Conservation (phyloP, 2,797 vertebrate genomes). For the Choloepus didactylus region DNA sequence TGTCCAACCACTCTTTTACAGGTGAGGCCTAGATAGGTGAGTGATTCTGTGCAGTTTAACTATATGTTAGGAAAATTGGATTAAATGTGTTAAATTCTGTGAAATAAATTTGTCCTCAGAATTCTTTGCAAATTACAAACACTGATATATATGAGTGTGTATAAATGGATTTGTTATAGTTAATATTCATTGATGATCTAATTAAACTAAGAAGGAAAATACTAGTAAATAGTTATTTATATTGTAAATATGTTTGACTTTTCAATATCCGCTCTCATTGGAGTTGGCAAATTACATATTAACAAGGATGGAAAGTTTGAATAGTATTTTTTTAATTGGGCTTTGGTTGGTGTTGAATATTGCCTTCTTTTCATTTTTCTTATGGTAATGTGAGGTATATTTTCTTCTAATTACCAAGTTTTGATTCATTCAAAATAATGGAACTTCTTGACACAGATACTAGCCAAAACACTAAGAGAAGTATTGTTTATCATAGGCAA, state of each 20-base stretch:
- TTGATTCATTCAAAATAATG: constrained; percentile 61
- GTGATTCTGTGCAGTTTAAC: constrained; percentile 15
- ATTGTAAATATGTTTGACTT: constrained; percentile 20
- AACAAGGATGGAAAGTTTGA: constrained; percentile 33
- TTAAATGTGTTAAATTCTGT: constrained; percentile 35
- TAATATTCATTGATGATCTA: not conserved
- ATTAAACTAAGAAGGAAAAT: constrained; percentile 50
- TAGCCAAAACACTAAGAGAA: constrained; percentile 22
- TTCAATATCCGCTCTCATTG: constrained; percentile 13
- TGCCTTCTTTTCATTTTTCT: constrained; percentile 54
- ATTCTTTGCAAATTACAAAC: constrained; percentile 43
- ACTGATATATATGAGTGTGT: not conserved
- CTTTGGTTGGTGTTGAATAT: constrained; percentile 36
- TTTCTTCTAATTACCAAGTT: constrained; percentile 25
- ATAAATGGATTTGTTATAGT: constrained; percentile 36
- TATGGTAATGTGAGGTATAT: not conserved
- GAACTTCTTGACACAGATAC: constrained; percentile 38
- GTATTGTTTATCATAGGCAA: constrained; percentile 37
- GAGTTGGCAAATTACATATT: constrained; percentile 25
- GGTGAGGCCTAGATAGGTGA: not conserved
- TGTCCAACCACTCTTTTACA: not conserved
- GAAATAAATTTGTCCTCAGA: constrained; percentile 41
- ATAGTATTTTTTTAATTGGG: constrained; percentile 27
- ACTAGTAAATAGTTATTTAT: not conserved
- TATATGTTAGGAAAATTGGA: not conserved